Conservation (phyloP, 2,113 vertebrate species). For the Lepus timidus region DNA sequence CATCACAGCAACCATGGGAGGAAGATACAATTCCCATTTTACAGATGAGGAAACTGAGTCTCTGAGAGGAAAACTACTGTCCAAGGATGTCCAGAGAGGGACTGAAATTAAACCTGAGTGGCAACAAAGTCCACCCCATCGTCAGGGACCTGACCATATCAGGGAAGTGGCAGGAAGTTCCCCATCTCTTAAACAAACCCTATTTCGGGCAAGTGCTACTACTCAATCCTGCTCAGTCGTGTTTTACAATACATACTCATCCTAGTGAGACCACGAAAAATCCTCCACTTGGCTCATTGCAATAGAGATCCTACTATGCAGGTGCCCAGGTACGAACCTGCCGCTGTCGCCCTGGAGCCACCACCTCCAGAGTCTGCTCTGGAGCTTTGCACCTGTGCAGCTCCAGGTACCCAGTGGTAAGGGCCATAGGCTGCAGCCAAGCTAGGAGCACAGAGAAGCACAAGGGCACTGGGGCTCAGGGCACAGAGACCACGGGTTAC, state of each 20-base stretch:
- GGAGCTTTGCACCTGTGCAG: not conserved
- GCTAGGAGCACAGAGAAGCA: not conserved
- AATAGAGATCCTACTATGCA: not conserved
- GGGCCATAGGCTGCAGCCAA: not conserved
- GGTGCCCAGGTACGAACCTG: not conserved
- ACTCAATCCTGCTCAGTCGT: not conserved
- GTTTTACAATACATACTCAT: not conserved
- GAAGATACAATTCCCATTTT: constrained; percentile 15
- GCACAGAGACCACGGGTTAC: not conserved
- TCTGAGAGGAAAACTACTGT: not conserved
- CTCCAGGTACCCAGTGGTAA: not conserved
- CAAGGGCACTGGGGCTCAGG: not conserved
- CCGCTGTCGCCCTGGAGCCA: not conserved
- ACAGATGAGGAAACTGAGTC: not conserved
- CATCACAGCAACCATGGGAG: not conserved
- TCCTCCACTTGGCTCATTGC: not conserved
- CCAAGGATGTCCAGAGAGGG: not conserved
- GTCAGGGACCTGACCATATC: not conserved
- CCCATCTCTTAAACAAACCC: not conserved
- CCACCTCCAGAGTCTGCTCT: not conserved
- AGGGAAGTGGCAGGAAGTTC: not conserved
- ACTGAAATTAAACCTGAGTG: constrained; percentile 3
- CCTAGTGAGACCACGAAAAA: not conserved
- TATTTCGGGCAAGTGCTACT: not conserved
- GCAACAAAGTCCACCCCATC: not conserved